phyloP scores from a whole-genome alignment of 2,113 vertebrate species.

The Vulpes ferrilata region DNA sequence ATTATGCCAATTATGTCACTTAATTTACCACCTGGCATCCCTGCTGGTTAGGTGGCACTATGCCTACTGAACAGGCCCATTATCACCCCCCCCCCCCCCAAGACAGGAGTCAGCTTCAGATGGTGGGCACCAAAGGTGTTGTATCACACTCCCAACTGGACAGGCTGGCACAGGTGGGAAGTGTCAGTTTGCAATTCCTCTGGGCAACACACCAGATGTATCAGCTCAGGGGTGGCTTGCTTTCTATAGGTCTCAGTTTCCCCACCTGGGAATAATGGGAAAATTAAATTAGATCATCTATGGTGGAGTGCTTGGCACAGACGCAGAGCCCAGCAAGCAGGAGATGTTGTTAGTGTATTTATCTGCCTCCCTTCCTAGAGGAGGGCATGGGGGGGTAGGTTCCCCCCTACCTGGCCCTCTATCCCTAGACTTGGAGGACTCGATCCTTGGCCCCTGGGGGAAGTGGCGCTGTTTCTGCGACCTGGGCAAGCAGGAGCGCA shows the following conservation, averaged over 20 bases:
- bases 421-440: constrained; percentile 59
- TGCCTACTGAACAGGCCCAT: background rate
- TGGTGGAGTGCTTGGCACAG: background rate
- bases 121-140: background rate
- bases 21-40: constrained; percentile 38
- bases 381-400: background rate
- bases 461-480: constrained; percentile 76
- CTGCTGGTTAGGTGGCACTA: constrained; percentile 30
- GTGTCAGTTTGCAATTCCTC: background rate
- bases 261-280: background rate
- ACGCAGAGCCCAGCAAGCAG: background rate
- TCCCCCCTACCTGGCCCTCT: background rate
- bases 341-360: background rate
- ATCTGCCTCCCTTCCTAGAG: background rate
- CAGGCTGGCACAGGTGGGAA: background rate
- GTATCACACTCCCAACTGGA: background rate
- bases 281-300: background rate
- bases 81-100: background rate
- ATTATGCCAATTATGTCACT: constrained; percentile 55
- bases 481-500: constrained; percentile 72
- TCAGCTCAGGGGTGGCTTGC: background rate
- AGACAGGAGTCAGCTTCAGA: background rate
- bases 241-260: constrained; percentile 11
- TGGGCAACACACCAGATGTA: background rate
- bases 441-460: constrained; percentile 70